Percentiles rank a stretch among this genome's conserved stretches.
Conservation (phyloP, 2,797 vertebrate species). For the Octomys mimax region DNA sequence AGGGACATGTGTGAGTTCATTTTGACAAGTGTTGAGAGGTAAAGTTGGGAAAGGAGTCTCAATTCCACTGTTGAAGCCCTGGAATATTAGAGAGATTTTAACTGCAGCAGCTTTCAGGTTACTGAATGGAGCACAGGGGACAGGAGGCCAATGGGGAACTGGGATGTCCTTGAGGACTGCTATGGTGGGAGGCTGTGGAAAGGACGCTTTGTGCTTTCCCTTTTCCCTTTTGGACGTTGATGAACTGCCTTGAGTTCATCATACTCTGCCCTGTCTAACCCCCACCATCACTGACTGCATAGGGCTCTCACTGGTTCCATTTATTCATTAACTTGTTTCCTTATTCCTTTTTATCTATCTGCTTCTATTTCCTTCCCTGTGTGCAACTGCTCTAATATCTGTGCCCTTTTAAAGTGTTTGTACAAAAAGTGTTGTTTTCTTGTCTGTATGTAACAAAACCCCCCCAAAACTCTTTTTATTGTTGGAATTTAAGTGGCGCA, state of each 20-base stretch:
- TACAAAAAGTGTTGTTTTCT: background rate
- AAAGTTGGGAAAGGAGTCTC: background rate
- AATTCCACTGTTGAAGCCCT: background rate
- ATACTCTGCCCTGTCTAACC: background rate
- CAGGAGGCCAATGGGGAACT: background rate
- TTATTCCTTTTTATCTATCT: background rate
- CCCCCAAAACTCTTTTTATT: background rate
- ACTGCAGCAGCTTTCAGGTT: background rate
- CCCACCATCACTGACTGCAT: background rate
- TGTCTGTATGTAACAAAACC: background rate
- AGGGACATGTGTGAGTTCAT: background rate
- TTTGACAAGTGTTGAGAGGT: background rate
- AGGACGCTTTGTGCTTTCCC: background rate
- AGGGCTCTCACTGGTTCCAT: background rate
- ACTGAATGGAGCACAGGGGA: background rate
- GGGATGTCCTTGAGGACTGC: too few relatives aligned
- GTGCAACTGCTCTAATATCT: background rate
- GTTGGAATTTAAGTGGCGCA: background rate
- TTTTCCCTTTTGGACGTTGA: background rate
- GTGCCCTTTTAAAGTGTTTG: constrained; percentile 7
- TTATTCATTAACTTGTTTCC: background rate
- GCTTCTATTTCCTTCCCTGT: background rate
- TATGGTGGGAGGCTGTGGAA: rapidly evolving
- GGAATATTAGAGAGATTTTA: background rate
- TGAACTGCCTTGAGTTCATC: background rate